These are phyloP conservation scores for Lamellibrachia luymesi DNA, from an alignment of 1,140 invertebrate species.

Conservation along the genomic window DNA sequence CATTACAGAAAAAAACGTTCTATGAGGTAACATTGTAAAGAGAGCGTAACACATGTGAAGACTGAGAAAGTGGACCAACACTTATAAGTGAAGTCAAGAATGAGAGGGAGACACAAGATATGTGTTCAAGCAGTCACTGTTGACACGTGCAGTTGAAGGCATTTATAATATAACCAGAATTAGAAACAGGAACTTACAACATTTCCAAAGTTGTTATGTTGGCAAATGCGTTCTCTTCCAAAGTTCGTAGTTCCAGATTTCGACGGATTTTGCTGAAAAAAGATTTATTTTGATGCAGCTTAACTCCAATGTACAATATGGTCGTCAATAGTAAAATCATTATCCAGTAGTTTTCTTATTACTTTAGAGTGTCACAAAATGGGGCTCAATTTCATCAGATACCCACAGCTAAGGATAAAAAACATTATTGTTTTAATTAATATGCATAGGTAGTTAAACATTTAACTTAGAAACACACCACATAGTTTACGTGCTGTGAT, in stretches of 20 bases:
- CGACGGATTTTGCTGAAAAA: conserved; percentile 67
- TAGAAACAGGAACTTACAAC: conserved; percentile 61
- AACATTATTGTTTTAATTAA: too few species aligned
- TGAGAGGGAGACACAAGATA: not conserved
- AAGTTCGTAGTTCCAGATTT: conserved; percentile 62
- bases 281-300: not conserved
- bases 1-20: not conserved
- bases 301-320: too few species aligned
- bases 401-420: too few species aligned
- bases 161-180: conserved; percentile 18
- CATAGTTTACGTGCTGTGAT: too few species aligned
- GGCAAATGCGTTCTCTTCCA: conserved; percentile 68
- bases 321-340: too few species aligned
- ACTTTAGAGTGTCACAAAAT: too few species aligned
- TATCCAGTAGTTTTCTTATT: too few species aligned
- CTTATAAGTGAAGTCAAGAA: not conserved
- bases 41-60: not conserved
- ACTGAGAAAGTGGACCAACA: not conserved
- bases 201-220: conserved; percentile 64
- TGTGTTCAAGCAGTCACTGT: not conserved
- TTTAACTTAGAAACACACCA: not conserved
- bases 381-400: too few species aligned
- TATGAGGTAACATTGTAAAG: not conserved
- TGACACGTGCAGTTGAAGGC: conserved; percentile 7
- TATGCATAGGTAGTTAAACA: not conserved